Evolutionary conservation across 2,797 vertebrate species (phyloP), one percentile per base, ranked within the genome.

Genomic region (Notoglanidium macrostoma): DNA sequence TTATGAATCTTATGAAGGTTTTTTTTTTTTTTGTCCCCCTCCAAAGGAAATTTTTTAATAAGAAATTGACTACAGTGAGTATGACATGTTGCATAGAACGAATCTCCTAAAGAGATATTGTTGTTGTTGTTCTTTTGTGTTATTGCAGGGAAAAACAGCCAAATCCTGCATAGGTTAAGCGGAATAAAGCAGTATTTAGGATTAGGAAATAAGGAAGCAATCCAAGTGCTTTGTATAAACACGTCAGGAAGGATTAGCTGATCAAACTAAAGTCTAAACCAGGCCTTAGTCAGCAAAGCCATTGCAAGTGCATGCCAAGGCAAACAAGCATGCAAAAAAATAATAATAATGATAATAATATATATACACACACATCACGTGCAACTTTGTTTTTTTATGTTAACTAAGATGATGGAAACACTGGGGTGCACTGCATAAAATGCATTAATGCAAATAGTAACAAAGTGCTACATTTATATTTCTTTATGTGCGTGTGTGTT

Each of bases 201-300:
- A 76, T 32, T 51, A 72, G 57, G 54, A 63, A 17, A 15, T 21
- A 54, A 51, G 0, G 0, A 51, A 51, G 23, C 2, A 68, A 54
- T 32, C 63, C 7, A 12, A 10, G 10, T 29, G 70, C 14, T 61
- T 73, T 65, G 40, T 54, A 26, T 74, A 54, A 63, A 82, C 55
- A 65, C 0, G 26, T 67, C 79, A 46, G 23, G 32, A 17, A n/a
- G 61, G 86, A 87, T 87, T 84, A 87, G 49, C 11, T 84, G 81
- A 70, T 68, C 51, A 79, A 87, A 79, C 63, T 59, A n/a, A 55
- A 32, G n/a, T 32, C 17, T 70, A 54, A 32, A 17, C 35, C 51
- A 85, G 57, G 5, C 23, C 54, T 85, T 76, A 49, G 70, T 46
- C 57, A 32, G 40, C 40, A 74, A 57, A 73, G 54, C 1, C 14